phyloP scores from a whole-genome alignment of 1,140 invertebrate species.

The Drosophila miranda region DNA sequence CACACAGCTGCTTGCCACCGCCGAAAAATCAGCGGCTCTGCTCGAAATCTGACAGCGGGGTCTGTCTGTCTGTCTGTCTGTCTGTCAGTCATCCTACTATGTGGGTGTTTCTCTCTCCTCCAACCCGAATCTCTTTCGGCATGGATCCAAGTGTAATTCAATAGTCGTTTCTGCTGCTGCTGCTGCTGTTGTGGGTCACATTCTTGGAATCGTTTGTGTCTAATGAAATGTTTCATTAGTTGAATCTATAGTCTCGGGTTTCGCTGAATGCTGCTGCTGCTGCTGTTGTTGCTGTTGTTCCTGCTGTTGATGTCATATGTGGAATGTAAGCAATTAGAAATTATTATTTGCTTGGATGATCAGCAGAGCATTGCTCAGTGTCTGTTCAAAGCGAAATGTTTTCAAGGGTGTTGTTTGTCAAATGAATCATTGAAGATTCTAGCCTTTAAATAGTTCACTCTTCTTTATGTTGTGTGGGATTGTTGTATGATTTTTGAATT shows the following conservation, averaged over 20 bases:
- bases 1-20: conserved; percentile 61
- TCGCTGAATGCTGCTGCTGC: conserved; percentile 16
- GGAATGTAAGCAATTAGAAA: conserved; percentile 79
- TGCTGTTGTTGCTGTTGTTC: background rate
- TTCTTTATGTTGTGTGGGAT: background rate
- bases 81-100: conserved; percentile 58
- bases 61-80: conserved; percentile 1
- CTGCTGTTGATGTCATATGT: conserved; percentile 11
- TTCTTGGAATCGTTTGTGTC: conserved; percentile 74
- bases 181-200: conserved; percentile 40
- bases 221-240: conserved; percentile 76
- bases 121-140: conserved; percentile 20
- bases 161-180: conserved; percentile 29
- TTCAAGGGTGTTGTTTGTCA: too few species aligned
- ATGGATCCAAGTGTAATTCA: conserved; percentile 38
- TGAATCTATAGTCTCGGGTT: conserved; percentile 67
- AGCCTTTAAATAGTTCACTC: too few species aligned
- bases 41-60: conserved; percentile 71
- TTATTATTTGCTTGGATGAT: conserved; percentile 66
- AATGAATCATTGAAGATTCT: background rate
- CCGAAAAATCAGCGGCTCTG: conserved; percentile 52
- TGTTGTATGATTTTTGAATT: conserved; percentile 11
- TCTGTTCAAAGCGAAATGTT: too few species aligned
- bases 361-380: conserved; percentile 8
- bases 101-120: conserved; percentile 31